Evolutionary conservation across 37 sponge, comb jelly and placozoan species (phyloP), one percentile per base, ranked within the genome.

Genomic region (Mnemiopsis leidyi): DNA sequence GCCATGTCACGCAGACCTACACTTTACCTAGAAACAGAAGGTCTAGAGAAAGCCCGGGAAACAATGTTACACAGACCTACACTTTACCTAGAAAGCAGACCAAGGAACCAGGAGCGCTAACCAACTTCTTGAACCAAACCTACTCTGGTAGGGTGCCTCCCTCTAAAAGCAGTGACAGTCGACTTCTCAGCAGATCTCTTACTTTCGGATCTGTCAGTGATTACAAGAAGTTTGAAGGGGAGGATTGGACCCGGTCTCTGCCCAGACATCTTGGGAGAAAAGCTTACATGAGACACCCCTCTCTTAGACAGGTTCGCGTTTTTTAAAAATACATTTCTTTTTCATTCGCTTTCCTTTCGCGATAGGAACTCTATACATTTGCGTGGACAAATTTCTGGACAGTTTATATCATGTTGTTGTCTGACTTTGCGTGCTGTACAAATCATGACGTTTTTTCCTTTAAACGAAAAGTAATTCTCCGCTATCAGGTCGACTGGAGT

Each of bases 201-300:
- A 85, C 90, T 23, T 40, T 85, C 3, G 90, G 90, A 3, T 77
- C 79, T 33, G 79, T 20, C 36, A 85, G 90, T 23, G 90, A 85
- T 39, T 40, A 85, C 24, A 85, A 40, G 24, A 85, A 85, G 90
- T 85, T 85, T 85, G 32, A 28, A 39, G 90, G 61, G 35, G 90
- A 85, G 9, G 90, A 85, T 25, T 85, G 90, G 90, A 29, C 23
- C 38, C 37, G 61, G n/a, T 85, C 90, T 29, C 35, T 85, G n/a
- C 90, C 90, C 23, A 85, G 90, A 85, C 90, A 85, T 26, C 90
- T 85, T 18, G 90, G 90, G 24, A 85, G 90, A 26, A 85, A 85
- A 39, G 61, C 35, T 40, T 85, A 85, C 61, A 38, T 85, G 90
- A 28, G 90, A 33, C 23, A 38, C 3, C 90, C 90, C 25, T 40